Evolutionary conservation across 2,113 vertebrate genomes (phyloP), one percentile per base, ranked within the genome.

Genomic region (Gasterosteus aculeatus): DNA sequence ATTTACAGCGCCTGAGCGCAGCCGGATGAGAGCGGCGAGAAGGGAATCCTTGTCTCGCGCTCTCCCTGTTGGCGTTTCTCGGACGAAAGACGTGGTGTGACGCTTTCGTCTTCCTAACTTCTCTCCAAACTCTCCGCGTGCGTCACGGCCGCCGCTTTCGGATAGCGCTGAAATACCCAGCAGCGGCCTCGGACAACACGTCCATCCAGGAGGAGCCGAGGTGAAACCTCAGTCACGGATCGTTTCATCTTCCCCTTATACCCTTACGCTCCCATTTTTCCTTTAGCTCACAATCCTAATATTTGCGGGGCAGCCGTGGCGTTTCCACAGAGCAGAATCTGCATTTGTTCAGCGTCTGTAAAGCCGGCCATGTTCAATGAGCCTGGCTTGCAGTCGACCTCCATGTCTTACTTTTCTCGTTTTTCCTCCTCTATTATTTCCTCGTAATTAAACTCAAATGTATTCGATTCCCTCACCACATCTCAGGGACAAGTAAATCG

Each of bases 261-360:
- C 72, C 49, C 18, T 65, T 5, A 33, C 33, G 33, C 5, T 3
- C 5, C 5, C 39, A 11, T 46, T 71, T 74, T 47, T 69, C 19
- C 44, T 46, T 18, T 31, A 5, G 69, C 62, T 77, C 51, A 47
- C 79, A 70, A 5, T 79, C 26, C 83, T 72, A 82, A 88, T 81
- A 81, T 90, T 83, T 83, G 35, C 72, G 72, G 47, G 14, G 31
- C 41, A 15, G 38, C 31, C 47, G 61, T 56, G 22, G 56, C 11
- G n/a, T 66, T 71, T 79, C 57, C 72, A 57, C 51, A 49, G 38
- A 72, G 79, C 53, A 8, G 42, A 26, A 60, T 86, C 60, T 59
- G 41, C 83, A 41, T 89, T 87, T 87, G 63, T 68, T 68, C 58
- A 67, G 64, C 9, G 59, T 73, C 68, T 81, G 77, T 72, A 67